A percentile compares a stretch with the other conserved stretches of the same genome.
phyloP scores from a whole-genome alignment of 2,113 vertebrate species.

The Calidris pugnax region DNA sequence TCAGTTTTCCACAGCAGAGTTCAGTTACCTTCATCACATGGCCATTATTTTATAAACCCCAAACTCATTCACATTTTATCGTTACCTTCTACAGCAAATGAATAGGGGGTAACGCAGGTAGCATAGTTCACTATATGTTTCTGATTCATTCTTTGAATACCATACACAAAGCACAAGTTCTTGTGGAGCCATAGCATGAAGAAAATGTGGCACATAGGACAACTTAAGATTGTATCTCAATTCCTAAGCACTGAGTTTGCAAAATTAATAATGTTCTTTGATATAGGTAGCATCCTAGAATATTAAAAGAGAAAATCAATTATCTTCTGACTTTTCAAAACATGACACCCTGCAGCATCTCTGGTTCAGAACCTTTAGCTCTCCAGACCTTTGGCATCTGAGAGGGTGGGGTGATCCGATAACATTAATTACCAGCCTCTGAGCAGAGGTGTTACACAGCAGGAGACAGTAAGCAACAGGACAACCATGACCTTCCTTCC shows the following conservation, averaged over 20 bases:
- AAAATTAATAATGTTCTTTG: background rate
- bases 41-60: background rate
- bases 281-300: background rate
- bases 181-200: background rate
- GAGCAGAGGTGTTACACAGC: background rate
- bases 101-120: background rate
- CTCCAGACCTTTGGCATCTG: background rate
- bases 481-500: background rate
- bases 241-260: background rate
- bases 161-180: background rate
- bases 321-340: background rate
- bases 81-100: background rate
- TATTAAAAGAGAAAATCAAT: background rate
- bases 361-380: background rate
- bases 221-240: background rate
- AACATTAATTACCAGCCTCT: background rate
- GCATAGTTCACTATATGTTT: background rate
- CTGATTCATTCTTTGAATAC: background rate
- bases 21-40: background rate
- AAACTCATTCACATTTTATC: background rate
- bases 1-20: background rate
- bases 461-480: background rate
- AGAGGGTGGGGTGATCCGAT: background rate
- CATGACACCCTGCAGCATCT: background rate
- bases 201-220: background rate